A percentile compares a stretch with the other conserved stretches of the same genome.
These are phyloP conservation scores for Pipistrellus kuhlii DNA, from an alignment of 2,797 vertebrate genomes.

Conservation along the genomic window DNA sequence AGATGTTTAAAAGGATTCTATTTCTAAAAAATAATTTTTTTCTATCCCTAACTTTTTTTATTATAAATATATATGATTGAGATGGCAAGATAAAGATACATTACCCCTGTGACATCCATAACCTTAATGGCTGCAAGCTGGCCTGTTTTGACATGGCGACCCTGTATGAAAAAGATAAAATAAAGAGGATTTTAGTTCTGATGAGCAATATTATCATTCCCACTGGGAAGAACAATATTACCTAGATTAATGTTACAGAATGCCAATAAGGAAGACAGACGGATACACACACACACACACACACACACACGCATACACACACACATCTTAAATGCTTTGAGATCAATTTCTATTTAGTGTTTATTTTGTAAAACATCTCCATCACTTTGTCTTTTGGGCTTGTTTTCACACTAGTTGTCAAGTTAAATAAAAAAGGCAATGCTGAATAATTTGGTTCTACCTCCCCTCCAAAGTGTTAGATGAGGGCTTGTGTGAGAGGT, in stretches of 20 bases:
- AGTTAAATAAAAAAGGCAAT: slow-evolving; percentile 6
- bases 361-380: slow-evolving; percentile 40
- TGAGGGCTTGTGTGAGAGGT: neutral
- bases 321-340: neutral
- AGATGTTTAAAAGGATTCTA: slow-evolving; percentile 35
- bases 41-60: slow-evolving; percentile 9
- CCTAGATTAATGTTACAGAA: neutral
- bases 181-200: slow-evolving; percentile 5
- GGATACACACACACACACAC: neutral
- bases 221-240: neutral
- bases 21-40: slow-evolving; percentile 14
- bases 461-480: neutral
- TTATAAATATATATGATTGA: neutral
- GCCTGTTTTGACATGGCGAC: slow-evolving; percentile 98
- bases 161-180: slow-evolving; percentile 87
- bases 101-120: slow-evolving; percentile 99
- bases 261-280: neutral
- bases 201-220: neutral
- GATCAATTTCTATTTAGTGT: neutral
- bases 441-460: neutral
- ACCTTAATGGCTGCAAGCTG: slow-evolving; percentile 99
- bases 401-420: slow-evolving; percentile 7
- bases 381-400: neutral
- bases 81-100: slow-evolving; percentile 75
- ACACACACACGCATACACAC: neutral